A percentile compares a stretch with the other conserved stretches of the same genome.
phyloP scores from a whole-genome alignment of 2,888 invertebrate species.

The Scrobipalpa costella region DNA sequence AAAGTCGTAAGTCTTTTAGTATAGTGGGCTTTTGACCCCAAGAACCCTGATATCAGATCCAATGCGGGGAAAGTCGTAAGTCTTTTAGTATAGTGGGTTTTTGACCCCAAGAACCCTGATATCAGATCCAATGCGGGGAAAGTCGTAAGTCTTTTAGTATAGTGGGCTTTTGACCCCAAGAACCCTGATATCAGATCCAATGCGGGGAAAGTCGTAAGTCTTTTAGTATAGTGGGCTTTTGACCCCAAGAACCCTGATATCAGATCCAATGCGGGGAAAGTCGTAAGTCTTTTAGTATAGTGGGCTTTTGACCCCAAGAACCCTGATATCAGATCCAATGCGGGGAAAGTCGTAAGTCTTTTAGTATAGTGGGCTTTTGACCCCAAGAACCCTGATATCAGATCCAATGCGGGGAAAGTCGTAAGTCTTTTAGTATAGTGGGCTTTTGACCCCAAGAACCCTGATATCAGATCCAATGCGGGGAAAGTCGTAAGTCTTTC shows the following conservation, averaged over 20 bases:
- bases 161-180: too few species aligned
- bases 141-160: too few species aligned
- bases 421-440: conserved; percentile 28
- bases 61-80: conserved; percentile 37
- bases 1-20: too few species aligned
- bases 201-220: conserved; percentile 37
- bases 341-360: conserved; percentile 39
- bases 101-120: conserved; percentile 55
- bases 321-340: conserved; percentile 38
- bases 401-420: conserved; percentile 32
- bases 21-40: too few species aligned
- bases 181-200: conserved; percentile 44
- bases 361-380: too few species aligned
- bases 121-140: conserved; percentile 31
- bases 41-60: conserved; percentile 46
- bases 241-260: conserved; percentile 53
- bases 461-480: conserved; percentile 15
- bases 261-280: conserved; percentile 30
- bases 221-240: too few species aligned
- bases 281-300: too few species aligned
- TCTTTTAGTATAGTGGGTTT: too few species aligned
- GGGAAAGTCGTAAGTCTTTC: conserved; percentile 37
- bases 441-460: too few species aligned
- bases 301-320: too few species aligned
- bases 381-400: conserved; percentile 50